These are phyloP conservation scores for Brachypodius melanocephalos DNA, from an alignment of 2,113 vertebrate genomes.

Conservation along the genomic window DNA sequence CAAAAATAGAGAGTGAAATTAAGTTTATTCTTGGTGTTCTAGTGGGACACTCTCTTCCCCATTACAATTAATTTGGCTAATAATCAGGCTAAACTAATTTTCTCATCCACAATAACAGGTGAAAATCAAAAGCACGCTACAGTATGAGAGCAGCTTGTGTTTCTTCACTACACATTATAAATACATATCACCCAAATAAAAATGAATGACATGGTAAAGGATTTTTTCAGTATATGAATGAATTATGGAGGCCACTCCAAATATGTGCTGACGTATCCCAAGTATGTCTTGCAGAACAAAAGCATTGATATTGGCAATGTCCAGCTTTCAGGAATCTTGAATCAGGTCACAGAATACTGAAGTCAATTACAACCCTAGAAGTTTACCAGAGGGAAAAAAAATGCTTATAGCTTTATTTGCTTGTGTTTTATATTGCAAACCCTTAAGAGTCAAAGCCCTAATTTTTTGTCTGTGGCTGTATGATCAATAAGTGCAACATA, in stretches of 20 bases:
- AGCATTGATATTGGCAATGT: accelerated
- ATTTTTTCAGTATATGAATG: neutral
- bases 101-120: neutral
- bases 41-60: neutral
- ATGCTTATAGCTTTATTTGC: neutral
- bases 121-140: neutral
- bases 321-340: neutral
- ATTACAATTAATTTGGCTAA: neutral
- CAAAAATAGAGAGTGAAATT: neutral
- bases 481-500: neutral
- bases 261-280: neutral
- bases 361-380: neutral
- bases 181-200: neutral
- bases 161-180: neutral
- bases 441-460: neutral
- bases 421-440: neutral
- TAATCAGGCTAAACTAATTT: neutral
- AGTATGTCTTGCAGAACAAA: neutral
- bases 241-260: neutral
- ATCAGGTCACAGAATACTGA: neutral
- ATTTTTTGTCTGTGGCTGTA: neutral
- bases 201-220: neutral
- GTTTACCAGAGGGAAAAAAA: neutral
- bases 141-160: neutral
- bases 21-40: neutral